These are phyloP conservation scores for Pharmacophagus antenor DNA, from an alignment of 2,888 invertebrate species.

Conservation along the genomic window DNA sequence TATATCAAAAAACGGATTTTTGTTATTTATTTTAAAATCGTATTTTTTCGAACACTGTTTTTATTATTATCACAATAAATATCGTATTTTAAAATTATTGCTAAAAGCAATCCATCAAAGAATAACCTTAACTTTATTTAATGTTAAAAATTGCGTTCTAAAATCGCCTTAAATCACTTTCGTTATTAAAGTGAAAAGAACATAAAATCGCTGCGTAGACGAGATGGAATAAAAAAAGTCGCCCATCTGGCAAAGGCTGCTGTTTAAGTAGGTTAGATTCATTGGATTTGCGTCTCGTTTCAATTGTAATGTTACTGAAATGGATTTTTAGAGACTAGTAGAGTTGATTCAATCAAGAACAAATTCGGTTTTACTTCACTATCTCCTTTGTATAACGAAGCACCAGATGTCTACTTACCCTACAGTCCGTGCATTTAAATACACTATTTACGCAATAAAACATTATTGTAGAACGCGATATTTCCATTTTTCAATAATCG, in stretches of 20 bases:
- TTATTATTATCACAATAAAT: no score
- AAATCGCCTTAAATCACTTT: neutral
- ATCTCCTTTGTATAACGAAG: neutral
- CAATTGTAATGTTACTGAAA: slow-evolving; percentile 15
- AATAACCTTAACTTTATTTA: neutral
- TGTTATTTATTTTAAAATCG: neutral
- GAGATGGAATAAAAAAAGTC: slow-evolving; percentile 22
- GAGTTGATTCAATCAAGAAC: neutral
- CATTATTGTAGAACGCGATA: no score
- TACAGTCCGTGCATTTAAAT: no score
- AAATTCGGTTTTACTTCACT: neutral
- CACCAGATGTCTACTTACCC: no score
- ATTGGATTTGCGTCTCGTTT: slow-evolving; percentile 23
- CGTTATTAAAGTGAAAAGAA: slow-evolving; percentile 20
- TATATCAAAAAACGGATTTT: no score
- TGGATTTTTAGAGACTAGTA: slow-evolving; percentile 7
- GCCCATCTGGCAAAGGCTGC: slow-evolving; percentile 19
- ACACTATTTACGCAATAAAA: no score
- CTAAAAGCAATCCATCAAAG: neutral
- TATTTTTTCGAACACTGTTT: no score
- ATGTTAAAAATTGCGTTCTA: neutral
- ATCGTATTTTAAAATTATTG: neutral
- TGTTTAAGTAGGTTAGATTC: slow-evolving; percentile 26
- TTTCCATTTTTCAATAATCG: no score
- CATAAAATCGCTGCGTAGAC: slow-evolving; percentile 6